Evolutionary conservation across 1,140 invertebrate genomes (phyloP), one percentile per base, ranked within the genome.

Genomic region (Hypsibius dujardini): DNA sequence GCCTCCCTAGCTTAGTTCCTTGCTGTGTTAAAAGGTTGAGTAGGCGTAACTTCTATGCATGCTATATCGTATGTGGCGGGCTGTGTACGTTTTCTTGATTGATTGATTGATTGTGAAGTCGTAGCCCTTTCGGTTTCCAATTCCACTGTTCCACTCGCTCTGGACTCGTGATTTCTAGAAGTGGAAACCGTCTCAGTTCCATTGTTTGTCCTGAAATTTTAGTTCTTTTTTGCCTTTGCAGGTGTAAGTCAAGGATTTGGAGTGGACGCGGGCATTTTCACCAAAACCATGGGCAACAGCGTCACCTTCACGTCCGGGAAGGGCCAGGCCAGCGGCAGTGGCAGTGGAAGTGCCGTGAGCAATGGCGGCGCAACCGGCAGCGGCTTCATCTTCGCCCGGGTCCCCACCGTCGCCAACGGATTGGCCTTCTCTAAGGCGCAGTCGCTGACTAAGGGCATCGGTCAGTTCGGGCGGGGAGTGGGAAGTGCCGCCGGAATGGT

Each of bases 401-500:
- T 67, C 12, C 62, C 62, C 3, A 45, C 3, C 0, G 42, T 67
- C 12, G 12, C 42, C 12, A 67, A 67, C 62, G 62, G 62, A 15
- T 42, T 67, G 12, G 12, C 62, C 62, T 45, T 67, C 12, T 15
- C 12, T 42, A 67, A 12, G 7, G 62, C 62, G 3, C 12, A 15
- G 12, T 7, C 62, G 12, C 62, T 15, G 62, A 67, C 62, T 42
- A 67, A 67, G 12, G 62, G 12, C 62, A 67, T 67, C 12, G 62
- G 62, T 46, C 72, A 2, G 70, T 77, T 46, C 76, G 77, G 70
- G 42, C 70, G 14, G 28, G 73, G n/a, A 76, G 74, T 75, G 75
- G 73, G 59, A 69, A 74, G 71, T 73, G 73, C 74, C 2, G 73
- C 71, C 14, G 70, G 71, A 67, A 76, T 75, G 70, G 73, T 72